phyloP scores from a whole-genome alignment of 2,113 vertebrate genomes.

The Chinchilla lanigera region DNA sequence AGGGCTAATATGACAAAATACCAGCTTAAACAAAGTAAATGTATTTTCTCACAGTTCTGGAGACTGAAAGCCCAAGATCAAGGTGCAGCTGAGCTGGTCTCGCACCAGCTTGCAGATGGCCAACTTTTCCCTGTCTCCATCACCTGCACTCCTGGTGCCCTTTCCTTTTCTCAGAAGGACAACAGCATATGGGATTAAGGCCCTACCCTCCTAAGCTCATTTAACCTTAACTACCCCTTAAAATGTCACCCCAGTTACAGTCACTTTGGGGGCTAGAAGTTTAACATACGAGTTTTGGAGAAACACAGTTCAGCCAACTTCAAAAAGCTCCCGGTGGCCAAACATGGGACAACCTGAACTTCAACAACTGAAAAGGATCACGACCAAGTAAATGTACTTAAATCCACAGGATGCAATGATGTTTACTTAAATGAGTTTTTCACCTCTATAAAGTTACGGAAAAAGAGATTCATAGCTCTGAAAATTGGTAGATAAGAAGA shows the following conservation, averaged over 20 bases:
- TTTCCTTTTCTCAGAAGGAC: background rate
- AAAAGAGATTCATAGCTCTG: background rate
- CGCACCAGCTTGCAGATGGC: background rate
- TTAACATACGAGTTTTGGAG: background rate
- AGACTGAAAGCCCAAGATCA: background rate
- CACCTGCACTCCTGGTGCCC: background rate
- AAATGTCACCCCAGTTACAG: background rate
- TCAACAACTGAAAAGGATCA: background rate
- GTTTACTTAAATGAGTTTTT: background rate
- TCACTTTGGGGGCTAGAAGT: background rate
- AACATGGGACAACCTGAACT: background rate
- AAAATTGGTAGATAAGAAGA: background rate
- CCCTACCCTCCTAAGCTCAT: background rate
- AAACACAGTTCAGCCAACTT: background rate
- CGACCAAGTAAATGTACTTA: background rate
- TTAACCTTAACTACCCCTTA: background rate
- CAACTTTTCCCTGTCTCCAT: background rate
- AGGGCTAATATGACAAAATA: background rate
- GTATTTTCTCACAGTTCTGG: background rate
- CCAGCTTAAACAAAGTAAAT: background rate
- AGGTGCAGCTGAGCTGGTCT: background rate
- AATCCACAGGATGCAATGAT: background rate
- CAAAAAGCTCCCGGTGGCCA: background rate
- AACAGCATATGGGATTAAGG: background rate
- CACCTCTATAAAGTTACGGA: background rate